Base-by-base conservation (phyloP, 2,888 invertebrate genomes). In the Cecidostiba fungosa region DNA sequence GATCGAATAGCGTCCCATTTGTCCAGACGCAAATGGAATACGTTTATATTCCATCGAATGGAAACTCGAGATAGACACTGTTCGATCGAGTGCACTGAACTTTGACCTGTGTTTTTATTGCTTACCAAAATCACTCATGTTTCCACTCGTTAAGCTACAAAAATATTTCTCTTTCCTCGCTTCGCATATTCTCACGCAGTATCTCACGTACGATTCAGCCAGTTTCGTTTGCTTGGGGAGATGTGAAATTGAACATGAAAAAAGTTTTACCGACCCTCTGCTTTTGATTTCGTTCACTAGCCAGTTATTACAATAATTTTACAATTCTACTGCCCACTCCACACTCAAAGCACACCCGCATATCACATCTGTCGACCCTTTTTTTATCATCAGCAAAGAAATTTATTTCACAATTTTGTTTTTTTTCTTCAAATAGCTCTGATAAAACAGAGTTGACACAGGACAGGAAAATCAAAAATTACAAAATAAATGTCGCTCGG, bases 101-200 rank as follows among this genome's bases (percentile, higher is more conserved):
- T 43, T 54, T 73, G n/a, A 8, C n/a, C 29, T 32, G 10, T 47
- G 16, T 54, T 79, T 77, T 59, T 80, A 85, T 81, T 85, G 85
- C 80, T 85, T 80, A 76, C 76, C 85, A 80, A 70, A 82, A 77
- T 85, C 85, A 73, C 85, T 14, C 77, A 16, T 32, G 23, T 23
- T 59, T 73, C 54, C 82, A 23, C 47, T 54, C 43, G 8, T 19
- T 50, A 36, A 50, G 29, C 77, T 85, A 90, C 79, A 90, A 90
- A 90, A 90, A 90, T 90, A 90, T 88, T 87, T 87, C 83, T 50
- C 59, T 88, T 73, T 73, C 72, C n/a, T 74, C 36, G 73, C 66
- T 47, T 74, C 47, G 39, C 74, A 77, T 66, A 74, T 66, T 43
- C 36, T 73, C 32, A 36, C 69, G 26, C 74, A 59, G 72, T 32